Conservation (phyloP, 2,797 vertebrate species). For the Tokudaia muenninki region DNA sequence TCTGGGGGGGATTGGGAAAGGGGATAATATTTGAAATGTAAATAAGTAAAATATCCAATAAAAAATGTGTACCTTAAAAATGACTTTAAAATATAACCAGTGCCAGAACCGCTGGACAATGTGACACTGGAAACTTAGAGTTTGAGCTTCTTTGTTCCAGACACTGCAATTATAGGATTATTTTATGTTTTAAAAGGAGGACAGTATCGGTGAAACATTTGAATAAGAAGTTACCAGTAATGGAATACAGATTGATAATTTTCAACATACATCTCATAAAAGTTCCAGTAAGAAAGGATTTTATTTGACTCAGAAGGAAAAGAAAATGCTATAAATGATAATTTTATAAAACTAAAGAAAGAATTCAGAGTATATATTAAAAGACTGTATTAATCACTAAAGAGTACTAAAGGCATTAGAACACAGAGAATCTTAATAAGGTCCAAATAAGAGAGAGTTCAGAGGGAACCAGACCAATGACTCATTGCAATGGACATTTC, state of each 20-base stretch:
- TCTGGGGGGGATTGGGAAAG: too few relatives aligned
- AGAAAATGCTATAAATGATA: conserved; percentile 6
- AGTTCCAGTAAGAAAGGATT: conserved; percentile 12
- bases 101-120: not conserved
- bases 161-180: conserved; percentile 6
- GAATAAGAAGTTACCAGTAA: not conserved
- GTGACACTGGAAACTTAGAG: conserved; percentile 32
- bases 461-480: not conserved
- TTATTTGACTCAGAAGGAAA: conserved; percentile 29
- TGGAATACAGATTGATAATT: not conserved
- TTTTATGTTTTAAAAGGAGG: conserved; percentile 25
- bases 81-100: conserved; percentile 34
- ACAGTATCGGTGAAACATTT: conserved; percentile 7
- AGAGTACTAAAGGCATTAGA: not conserved
- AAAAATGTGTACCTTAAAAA: conserved; percentile 13
- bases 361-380: not conserved
- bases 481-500: not conserved
- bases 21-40: too few relatives aligned
- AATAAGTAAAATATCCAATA: not conserved
- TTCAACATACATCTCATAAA: not conserved
- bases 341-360: conserved; percentile 60
- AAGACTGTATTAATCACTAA: not conserved
- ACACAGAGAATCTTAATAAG: conserved; percentile 4
- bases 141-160: conserved; percentile 64
- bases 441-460: conserved; percentile 4